Percentiles rank a stretch among this genome's conserved stretches.
Conservation (phyloP, 2,888 invertebrate species). For the Corythucha ciliata region DNA sequence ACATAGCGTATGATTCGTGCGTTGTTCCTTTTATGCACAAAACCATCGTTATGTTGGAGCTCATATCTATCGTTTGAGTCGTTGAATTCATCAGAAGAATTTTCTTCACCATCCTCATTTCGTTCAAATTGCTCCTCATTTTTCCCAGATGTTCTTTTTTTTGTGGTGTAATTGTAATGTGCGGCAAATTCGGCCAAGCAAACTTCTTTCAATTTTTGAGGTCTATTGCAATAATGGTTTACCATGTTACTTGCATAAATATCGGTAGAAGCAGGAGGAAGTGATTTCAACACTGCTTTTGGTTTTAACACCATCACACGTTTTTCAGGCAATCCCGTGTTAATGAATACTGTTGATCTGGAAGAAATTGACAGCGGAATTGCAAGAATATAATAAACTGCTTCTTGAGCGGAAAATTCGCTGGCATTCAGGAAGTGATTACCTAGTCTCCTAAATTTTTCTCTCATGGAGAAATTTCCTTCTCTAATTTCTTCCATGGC, state of each 20-base stretch:
- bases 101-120: too few relatives aligned
- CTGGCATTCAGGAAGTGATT: constrained; percentile 33
- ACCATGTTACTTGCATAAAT: constrained; percentile 26
- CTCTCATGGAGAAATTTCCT: constrained; percentile 34
- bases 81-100: too few relatives aligned
- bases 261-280: constrained; percentile 10
- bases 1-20: constrained; percentile 13
- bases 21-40: constrained; percentile 9
- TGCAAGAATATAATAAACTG: constrained; percentile 30
- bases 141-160: not conserved
- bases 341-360: constrained; percentile 26
- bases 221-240: constrained; percentile 35
- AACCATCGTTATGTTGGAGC: too few relatives aligned
- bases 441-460: constrained; percentile 31
- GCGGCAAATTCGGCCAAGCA: constrained; percentile 36
- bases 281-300: not conserved
- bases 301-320: constrained; percentile 5
- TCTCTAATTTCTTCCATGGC: constrained; percentile 17
- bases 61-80: too few relatives aligned
- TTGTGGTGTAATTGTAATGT: constrained; percentile 19
- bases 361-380: constrained; percentile 32
- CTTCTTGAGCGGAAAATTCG: constrained; percentile 36
- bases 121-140: too few relatives aligned
- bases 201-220: constrained; percentile 31
- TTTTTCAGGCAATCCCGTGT: constrained; percentile 8